Conservation (phyloP, 2,113 vertebrate species). For the Patagioenas fasciata region DNA sequence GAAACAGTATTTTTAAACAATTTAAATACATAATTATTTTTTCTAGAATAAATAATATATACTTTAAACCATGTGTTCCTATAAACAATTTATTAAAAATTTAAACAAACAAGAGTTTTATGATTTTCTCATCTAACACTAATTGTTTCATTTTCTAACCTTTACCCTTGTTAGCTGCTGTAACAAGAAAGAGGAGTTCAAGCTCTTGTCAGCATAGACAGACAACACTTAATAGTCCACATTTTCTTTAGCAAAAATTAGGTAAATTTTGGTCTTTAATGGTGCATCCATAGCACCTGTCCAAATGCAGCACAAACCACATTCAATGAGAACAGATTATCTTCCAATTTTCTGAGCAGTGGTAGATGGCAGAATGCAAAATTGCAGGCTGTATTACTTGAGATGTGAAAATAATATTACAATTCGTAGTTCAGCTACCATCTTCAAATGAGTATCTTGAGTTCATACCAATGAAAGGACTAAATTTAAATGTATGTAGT, state of each 20-base stretch:
- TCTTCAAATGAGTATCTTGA: not conserved
- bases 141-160: not conserved
- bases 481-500: not conserved
- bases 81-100: not conserved
- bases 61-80: not conserved
- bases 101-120: not conserved
- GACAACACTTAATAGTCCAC: not conserved
- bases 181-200: not conserved
- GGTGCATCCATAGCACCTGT: not conserved
- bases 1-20: not conserved
- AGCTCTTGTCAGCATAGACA: not conserved
- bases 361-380: not conserved
- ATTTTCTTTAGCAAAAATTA: not conserved
- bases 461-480: not conserved
- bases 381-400: not conserved
- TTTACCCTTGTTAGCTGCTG: rapidly evolving
- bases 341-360: not conserved
- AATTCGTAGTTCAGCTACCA: not conserved
- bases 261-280: not conserved
- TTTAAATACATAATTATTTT: not conserved
- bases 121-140: not conserved
- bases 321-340: not conserved
- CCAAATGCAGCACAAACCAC: not conserved
- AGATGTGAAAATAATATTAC: not conserved
- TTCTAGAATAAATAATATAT: not conserved